Evolutionary conservation across 2,888 invertebrate species (phyloP), one percentile per base, ranked within the genome.

Genomic region (Rhorus exstirpatorius): DNA sequence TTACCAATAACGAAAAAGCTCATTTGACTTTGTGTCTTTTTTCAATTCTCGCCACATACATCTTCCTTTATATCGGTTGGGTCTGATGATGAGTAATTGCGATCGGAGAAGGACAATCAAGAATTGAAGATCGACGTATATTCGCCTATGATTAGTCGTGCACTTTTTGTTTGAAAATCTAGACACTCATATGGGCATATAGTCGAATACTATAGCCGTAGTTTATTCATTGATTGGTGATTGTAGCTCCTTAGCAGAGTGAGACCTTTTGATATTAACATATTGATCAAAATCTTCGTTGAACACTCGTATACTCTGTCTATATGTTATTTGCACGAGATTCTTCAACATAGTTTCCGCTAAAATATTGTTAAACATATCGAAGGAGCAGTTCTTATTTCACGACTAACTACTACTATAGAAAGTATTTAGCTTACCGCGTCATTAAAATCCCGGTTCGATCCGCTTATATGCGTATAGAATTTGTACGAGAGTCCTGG

Each of bases 1-100:
- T n/a, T 71, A 70, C 31, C 76, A 70, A 75, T 81, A 76, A 76
- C 58, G 70, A 71, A 67, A 53, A 63, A 61, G 21, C 61, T 63
- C 17, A 46, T 55, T 46, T 38, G 71, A 71, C 31, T 46, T 46
- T 41, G n/a, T 12, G 19, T 35, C 55, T 49, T 49, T 51, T 81
- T 76, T 71, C 63, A 76, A 76, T 71, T 76, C 24, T 46, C 41
- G 58, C 17, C 26, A 3, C 17, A 21, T 53, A 35, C 7, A 26
- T 26, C n/a, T 31, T 46, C 46, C 19, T 35, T 41, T 63, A 41
- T 46, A 75, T 75, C 75, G 61, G 49, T 58, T 70, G 26, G 38
- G 24, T 55, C 38, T 58, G 67, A 63, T 55, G 41, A 24, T 46
- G 53, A 46, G 53, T 53, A 46, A 74, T 61, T 46, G 49, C 17